These are phyloP conservation scores for Cairina moschata DNA, from an alignment of 2,113 vertebrate species.

Conservation along the genomic window DNA sequence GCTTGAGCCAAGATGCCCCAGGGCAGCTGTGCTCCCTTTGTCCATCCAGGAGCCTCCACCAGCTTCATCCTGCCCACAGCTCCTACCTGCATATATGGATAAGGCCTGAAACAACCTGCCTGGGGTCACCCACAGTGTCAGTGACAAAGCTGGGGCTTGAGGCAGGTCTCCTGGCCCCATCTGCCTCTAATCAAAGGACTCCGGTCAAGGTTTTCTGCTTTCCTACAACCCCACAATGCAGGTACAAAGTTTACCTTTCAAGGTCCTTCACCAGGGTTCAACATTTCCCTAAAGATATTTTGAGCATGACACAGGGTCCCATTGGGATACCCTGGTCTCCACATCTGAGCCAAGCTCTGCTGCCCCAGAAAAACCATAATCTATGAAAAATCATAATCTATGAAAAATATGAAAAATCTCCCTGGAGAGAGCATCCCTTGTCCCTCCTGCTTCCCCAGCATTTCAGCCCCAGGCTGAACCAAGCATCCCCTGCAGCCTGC, in stretches of 20 bases:
- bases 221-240: neutral
- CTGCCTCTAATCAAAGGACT: neutral
- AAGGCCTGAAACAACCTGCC: neutral
- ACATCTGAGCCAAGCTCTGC: neutral
- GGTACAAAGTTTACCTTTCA: neutral
- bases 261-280: neutral
- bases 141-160: neutral
- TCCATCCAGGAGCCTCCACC: neutral
- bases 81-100: accelerated
- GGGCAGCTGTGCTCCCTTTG: neutral
- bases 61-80: neutral
- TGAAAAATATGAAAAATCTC: neutral
- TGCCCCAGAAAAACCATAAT: no score
- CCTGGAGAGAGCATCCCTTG: neutral
- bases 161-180: neutral
- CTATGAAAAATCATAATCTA: no score
- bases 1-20: neutral
- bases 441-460: neutral
- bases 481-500: neutral
- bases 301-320: neutral
- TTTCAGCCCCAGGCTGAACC: neutral
- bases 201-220: neutral
- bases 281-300: neutral
- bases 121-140: neutral
- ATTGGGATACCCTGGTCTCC: neutral